Percentiles rank a stretch among this genome's conserved stretches.
phyloP scores from a whole-genome alignment of 2,888 invertebrate species.

The Coelopa pilipes region DNA sequence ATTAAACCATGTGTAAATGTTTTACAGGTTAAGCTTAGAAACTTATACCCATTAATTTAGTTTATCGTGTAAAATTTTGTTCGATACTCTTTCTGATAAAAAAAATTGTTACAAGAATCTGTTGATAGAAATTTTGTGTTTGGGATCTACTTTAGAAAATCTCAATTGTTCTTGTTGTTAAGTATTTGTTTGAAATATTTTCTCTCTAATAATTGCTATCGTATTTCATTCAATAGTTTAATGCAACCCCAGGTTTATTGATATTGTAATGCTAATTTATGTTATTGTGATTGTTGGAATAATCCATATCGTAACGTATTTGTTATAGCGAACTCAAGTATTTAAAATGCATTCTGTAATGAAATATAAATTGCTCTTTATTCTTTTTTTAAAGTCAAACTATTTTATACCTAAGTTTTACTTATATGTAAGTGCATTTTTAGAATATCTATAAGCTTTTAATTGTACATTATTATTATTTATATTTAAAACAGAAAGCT shows the following conservation, averaged over 20 bases:
- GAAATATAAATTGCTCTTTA: constrained; percentile 20
- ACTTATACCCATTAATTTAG: not conserved
- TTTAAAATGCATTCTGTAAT: constrained; percentile 20
- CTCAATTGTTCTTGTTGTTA: constrained; percentile 9
- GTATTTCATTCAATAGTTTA: not conserved
- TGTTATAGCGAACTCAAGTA: constrained; percentile 26
- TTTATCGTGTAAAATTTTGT: not conserved
- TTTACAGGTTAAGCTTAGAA: not conserved
- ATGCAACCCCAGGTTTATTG: not conserved
- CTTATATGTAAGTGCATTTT: not conserved
- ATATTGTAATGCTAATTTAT: constrained; percentile 15
- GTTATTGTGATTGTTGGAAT: constrained; percentile 21
- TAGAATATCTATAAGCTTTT: constrained; percentile 1
- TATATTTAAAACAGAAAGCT: constrained; percentile 7
- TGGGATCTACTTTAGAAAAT: not conserved
- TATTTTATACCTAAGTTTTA: constrained; percentile 21
- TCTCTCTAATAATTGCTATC: not conserved
- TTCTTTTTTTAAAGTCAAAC: constrained; percentile 18
- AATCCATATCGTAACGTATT: not conserved
- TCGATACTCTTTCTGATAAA: too few relatives aligned
- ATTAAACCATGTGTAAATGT: constrained; percentile 13
- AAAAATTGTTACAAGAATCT: not conserved
- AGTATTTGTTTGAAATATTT: not conserved
- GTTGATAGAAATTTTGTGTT: too few relatives aligned
- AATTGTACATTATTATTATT: constrained; percentile 16